Evolutionary conservation across 2,888 invertebrate genomes (phyloP).

Genomic region (Tethea ocularis): DNA sequence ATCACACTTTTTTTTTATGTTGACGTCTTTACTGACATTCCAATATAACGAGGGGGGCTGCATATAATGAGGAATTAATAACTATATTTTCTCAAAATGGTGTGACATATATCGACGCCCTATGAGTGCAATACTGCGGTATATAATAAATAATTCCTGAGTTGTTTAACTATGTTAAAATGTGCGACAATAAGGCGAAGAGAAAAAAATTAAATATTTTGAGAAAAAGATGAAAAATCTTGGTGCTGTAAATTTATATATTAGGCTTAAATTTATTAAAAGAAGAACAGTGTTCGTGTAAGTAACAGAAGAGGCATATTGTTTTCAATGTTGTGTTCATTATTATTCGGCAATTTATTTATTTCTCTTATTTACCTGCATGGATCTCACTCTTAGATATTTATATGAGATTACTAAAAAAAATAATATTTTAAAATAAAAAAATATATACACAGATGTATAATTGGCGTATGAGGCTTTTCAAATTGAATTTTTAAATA

Average conservation of each 20-base stretch:
- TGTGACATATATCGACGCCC: conserved; percentile 39
- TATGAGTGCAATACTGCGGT: conserved; percentile 79
- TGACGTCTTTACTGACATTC: conserved; percentile 59
- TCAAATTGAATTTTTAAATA: conserved; percentile 71
- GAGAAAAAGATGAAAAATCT: conserved; percentile 81
- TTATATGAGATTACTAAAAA: conserved; percentile 82
- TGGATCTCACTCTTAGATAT: conserved; percentile 83
- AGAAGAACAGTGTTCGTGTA: conserved; percentile 78
- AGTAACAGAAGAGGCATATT: conserved; percentile 82
- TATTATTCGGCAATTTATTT: conserved; percentile 78
- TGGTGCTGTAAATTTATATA: conserved; percentile 84
- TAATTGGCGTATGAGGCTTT: conserved; percentile 82
- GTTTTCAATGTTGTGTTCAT: conserved; percentile 81
- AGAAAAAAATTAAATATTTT: conserved; percentile 77
- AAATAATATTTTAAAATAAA: conserved; percentile 67
- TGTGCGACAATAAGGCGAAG: conserved; percentile 83
- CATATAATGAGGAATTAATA: conserved; percentile 33
- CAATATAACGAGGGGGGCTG: conserved; percentile 48
- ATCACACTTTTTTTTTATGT: conserved; percentile 23
- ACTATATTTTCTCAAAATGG: conserved; percentile 10
- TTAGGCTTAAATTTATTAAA: conserved; percentile 82
- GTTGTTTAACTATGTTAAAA: conserved; percentile 78
- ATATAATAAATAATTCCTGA: conserved; percentile 71
- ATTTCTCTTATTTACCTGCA: conserved; percentile 79
- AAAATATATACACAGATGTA: conserved; percentile 75